Conservation (phyloP, 2,113 vertebrate species). For the Oreochromis niloticus region DNA sequence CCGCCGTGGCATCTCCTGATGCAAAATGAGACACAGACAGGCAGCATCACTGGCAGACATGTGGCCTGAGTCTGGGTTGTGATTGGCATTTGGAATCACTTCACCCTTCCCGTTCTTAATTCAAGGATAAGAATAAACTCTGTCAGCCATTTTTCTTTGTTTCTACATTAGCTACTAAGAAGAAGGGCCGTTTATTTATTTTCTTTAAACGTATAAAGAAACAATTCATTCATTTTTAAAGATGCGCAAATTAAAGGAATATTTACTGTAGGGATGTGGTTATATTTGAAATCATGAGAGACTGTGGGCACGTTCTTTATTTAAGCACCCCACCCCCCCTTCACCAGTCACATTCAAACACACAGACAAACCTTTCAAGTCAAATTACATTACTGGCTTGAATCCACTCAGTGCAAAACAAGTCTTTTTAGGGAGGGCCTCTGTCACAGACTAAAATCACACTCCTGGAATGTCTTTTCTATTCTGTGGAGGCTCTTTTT, state of each 20-base stretch:
- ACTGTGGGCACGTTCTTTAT: background rate
- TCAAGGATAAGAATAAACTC: slow-evolving; percentile 54
- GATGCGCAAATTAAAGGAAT: background rate
- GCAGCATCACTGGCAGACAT: slow-evolving; percentile 58
- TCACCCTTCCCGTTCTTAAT: slow-evolving; percentile 51
- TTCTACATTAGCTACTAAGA: slow-evolving; percentile 23
- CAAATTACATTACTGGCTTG: background rate
- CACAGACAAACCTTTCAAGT: background rate
- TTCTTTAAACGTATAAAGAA: background rate
- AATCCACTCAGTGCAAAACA: background rate
- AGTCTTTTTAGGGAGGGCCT: background rate
- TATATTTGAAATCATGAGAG: background rate
- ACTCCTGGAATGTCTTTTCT: background rate
- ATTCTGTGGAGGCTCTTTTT: background rate
- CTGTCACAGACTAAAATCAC: background rate
- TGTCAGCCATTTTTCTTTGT: slow-evolving; percentile 63
- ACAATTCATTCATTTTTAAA: background rate
- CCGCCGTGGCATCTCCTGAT: slow-evolving; percentile 57
- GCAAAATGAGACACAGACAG: slow-evolving; percentile 57
- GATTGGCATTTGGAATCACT: slow-evolving; percentile 67
- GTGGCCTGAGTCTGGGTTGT: slow-evolving; percentile 62
- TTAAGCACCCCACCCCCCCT: background rate
- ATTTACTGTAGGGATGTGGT: background rate
- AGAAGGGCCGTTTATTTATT: background rate
- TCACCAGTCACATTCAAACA: background rate